Percentiles rank a stretch among this genome's conserved stretches.
Evolutionary conservation across 2,888 invertebrate genomes (phyloP).

Genomic region (Lissocephala sabroskyi): DNA sequence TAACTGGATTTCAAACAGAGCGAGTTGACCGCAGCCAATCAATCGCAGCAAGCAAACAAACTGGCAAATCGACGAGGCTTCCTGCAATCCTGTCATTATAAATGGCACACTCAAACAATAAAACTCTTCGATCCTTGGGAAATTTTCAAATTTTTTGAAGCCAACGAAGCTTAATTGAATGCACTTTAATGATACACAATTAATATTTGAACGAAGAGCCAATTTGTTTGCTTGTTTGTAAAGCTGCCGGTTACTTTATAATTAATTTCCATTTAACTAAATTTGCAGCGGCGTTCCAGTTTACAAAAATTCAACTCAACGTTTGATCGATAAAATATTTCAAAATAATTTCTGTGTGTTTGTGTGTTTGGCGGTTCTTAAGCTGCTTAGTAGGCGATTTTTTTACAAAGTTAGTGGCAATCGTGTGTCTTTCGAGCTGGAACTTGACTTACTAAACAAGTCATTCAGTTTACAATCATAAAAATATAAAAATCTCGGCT

Average conservation of each 20-base stretch:
- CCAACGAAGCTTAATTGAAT: conserved; percentile 47
- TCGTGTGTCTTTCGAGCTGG: too few relatives aligned
- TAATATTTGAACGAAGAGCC: conserved; percentile 56
- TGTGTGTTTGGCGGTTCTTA: too few relatives aligned
- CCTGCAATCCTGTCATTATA: too few relatives aligned
- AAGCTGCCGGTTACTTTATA: conserved; percentile 34
- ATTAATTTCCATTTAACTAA: conserved; percentile 65
- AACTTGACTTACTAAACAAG: too few relatives aligned
- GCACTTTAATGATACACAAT: conserved; percentile 64
- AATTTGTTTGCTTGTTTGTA: conserved; percentile 7
- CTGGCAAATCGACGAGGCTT: conserved; percentile 12
- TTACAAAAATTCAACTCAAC: too few relatives aligned
- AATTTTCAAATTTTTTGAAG: conserved; percentile 9
- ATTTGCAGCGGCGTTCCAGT: too few relatives aligned
- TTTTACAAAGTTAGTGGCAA: too few relatives aligned
- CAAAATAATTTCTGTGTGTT: too few relatives aligned
- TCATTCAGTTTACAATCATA: too few relatives aligned
- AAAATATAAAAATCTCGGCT: too few relatives aligned
- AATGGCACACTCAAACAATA: background rate
- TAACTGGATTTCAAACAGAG: conserved; percentile 53
- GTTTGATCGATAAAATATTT: too few relatives aligned
- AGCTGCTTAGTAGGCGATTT: too few relatives aligned
- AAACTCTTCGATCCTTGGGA: background rate
- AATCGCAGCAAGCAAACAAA: conserved; percentile 32
- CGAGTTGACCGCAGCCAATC: conserved; percentile 36